Base-by-base conservation (phyloP, 2,797 vertebrate genomes). In the Sebastes variabilis region DNA sequence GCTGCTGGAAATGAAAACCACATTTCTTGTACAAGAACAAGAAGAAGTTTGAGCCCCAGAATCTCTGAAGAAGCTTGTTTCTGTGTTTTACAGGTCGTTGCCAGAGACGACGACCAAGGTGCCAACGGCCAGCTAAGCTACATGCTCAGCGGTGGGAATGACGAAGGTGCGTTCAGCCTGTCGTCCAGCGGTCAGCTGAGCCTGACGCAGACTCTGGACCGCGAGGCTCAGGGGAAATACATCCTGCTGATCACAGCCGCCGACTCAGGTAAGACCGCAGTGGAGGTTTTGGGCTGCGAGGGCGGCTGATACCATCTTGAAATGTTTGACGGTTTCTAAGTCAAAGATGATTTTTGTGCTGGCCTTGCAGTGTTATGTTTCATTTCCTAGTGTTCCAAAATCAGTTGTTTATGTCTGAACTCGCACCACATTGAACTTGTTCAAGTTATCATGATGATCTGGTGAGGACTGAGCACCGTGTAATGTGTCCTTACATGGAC, bases 91-190 rank as follows among this genome's bases (percentile, higher is more conserved):
- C 72, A 99, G 99, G 97, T 99, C 55, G 92, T 98, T 25, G 98
- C 98, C 27, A 96, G 97, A 79, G 99, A 99, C 0, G 98, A 99
- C 1, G 98, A 99, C 84, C 96, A 98, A 77, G 96, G 97, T 5
- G 87, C 94, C 18, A 98, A 99, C 38, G 96, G 98, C 84, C 96
- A 96, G 92, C 95, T 99, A 34, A 97, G 95, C 22, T 99, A 99
- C 16, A 78, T 96, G 79, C 95, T 99, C 3, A 93, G 93, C 11
- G 90, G 92, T 36, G 98, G 97, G 16, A 97, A 97, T 2, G 97
- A 97, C 30, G 96, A 96, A 8, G 95, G 94, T 0, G 95, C 96
- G 0, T 99, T 99, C 86, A 96, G 91, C 52, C 95, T 99, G 55
- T 97, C 98, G 0, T 92, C 96, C 66, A 95, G 88, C 0, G 99